Conservation (phyloP, 37 sponge, comb jelly and placozoan genomes). For the Oopsacas minuta region DNA sequence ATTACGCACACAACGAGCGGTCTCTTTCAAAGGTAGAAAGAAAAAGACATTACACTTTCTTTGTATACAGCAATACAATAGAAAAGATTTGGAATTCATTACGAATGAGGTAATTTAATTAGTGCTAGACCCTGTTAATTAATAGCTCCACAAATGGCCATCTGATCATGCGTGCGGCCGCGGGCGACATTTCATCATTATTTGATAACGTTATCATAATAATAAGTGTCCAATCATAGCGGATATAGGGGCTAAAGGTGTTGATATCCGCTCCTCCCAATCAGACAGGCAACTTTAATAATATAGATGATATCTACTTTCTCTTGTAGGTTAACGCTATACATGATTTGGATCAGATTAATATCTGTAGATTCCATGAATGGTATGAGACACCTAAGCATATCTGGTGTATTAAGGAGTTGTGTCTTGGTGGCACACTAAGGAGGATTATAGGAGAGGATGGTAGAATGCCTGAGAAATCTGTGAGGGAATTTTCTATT, state of each 20-base stretch:
- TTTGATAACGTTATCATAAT: no score
- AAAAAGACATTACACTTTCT: slow-evolving; percentile 34
- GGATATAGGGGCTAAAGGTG: no score
- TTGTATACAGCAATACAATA: slow-evolving; percentile 32
- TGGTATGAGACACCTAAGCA: slow-evolving; percentile 68
- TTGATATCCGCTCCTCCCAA: no score
- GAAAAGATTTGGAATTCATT: slow-evolving; percentile 10
- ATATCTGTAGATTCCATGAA: slow-evolving; percentile 41
- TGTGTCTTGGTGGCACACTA: slow-evolving; percentile 48
- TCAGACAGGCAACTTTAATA: no score
- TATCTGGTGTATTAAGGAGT: slow-evolving; percentile 54
- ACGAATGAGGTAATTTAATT: slow-evolving; percentile 35
- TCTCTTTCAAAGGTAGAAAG: slow-evolving; percentile 51
- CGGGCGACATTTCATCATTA: no score
- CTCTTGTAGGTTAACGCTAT: slow-evolving; percentile 27
- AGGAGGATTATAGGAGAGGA: slow-evolving; percentile 40
- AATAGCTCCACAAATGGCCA: no score
- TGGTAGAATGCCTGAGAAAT: slow-evolving; percentile 27
- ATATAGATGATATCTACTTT: no score
- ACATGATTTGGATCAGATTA: slow-evolving; percentile 35
- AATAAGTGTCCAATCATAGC: no score
- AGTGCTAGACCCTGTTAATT: no score
- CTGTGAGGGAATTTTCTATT: slow-evolving; percentile 4
- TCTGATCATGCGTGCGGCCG: no score
- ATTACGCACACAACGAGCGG: neutral